Evolutionary conservation across 30 jellyfish, hydroid and myxozoan species (phyloP), one percentile per base, ranked within the genome.

Genomic region (Cassiopea andromeda): DNA sequence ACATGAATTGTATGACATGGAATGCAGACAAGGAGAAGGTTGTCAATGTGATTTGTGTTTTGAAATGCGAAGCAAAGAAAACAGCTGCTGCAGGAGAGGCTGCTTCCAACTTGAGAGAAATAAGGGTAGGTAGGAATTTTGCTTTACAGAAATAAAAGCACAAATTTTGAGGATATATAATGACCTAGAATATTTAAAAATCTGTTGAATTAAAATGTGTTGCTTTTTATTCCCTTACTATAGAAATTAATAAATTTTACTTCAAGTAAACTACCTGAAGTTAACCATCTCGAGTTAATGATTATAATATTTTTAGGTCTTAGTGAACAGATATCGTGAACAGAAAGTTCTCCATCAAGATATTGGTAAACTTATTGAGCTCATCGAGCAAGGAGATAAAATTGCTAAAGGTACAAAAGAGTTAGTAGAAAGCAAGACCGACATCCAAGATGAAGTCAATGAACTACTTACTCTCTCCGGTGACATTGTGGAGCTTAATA

Each of bases 11-110:
- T 50, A 44, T 82, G 91, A 46, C 83, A 48, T 82, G 91, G 91
- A 82, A 44, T 46, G 91, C 67, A 47, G 73, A 44, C 48, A 66
- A 69, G 48, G 91, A 82, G 49, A 82, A 44, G 50, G 91, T 67
- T n/a, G 83, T 82, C 91, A 82, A 82, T 44, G 91, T 82, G 59
- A 48, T 82, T 17, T 82, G 91, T 50, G 9, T 82, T 12, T 49
- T 82, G 69, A 69, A 82, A 69, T 82, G 91, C 83, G 91, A 82
- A 60, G 91, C 91, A 13, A 69, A 82, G 64, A 82, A 82, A 69
- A 15, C 38, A 47, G 43, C 64, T 8, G 82, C 91, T 12, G 71
- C 83, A 14, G 74, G 83, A 38, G 12, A 45, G 46, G 83, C 81
- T 10, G 17, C 69, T 2, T 12, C 16, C 2, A 47, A 68, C 49